Conservation (phyloP, 1,140 invertebrate genomes). For the Bacillus rossius region DNA sequence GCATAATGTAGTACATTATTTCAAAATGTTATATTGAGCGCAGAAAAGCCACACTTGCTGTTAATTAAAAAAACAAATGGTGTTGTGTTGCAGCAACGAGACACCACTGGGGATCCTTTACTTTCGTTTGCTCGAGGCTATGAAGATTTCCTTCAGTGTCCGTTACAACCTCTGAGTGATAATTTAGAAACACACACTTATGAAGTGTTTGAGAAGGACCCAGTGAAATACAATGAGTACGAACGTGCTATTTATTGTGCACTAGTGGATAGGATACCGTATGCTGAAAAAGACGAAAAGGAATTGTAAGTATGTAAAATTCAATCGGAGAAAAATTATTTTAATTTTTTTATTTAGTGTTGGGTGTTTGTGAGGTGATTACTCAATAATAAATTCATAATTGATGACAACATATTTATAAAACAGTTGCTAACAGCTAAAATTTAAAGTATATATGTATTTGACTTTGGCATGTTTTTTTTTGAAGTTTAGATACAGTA, state of each 20-base stretch:
- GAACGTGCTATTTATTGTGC: constrained; percentile 77
- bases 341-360: no score
- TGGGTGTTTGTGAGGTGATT: not conserved
- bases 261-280: constrained; percentile 49
- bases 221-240: constrained; percentile 93
- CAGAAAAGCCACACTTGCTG: no score
- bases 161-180: constrained; percentile 89
- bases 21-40: no score
- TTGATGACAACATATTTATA: no score
- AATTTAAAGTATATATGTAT: no score
- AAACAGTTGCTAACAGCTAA: no score
- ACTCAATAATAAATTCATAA: not conserved
- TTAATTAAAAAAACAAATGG: no score
- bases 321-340: not conserved
- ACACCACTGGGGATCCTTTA: constrained; percentile 47
- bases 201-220: constrained; percentile 98
- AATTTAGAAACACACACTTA: constrained; percentile 95
- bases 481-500: no score
- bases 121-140: constrained; percentile 63
- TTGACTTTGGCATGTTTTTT: no score
- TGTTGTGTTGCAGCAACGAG: no score
- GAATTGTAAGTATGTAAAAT: constrained; percentile 36
- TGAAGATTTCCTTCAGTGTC: constrained; percentile 89
- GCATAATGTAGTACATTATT: no score
- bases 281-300: constrained; percentile 44